Evolutionary conservation across 2,797 vertebrate genomes (phyloP).

Genomic region (Falco biarmicus): DNA sequence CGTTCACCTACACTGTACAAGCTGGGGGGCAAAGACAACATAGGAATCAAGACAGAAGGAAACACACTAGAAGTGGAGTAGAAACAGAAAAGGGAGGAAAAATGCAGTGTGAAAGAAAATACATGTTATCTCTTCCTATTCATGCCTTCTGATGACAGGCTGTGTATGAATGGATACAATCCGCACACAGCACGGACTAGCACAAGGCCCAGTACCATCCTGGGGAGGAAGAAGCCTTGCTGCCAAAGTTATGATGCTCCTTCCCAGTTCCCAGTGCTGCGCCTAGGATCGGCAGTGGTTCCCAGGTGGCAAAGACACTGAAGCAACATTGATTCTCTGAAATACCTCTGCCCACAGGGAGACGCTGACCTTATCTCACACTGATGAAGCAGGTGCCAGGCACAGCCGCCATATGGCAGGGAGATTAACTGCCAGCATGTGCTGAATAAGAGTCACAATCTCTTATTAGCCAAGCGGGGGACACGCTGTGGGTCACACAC

Average conservation of each 20-base stretch:
- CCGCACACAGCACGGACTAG: accelerated
- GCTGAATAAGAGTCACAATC: background rate
- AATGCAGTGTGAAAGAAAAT: background rate
- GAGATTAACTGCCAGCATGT: slow-evolving; percentile 26
- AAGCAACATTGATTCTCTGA: background rate
- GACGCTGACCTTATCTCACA: slow-evolving; percentile 27
- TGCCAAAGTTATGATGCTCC: background rate
- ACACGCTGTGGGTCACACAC: background rate
- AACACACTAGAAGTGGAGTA: background rate
- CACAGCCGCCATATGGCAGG: slow-evolving; percentile 6
- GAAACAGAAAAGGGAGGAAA: background rate
- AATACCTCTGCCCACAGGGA: background rate
- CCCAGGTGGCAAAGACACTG: accelerated
- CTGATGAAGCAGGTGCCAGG: slow-evolving; percentile 54
- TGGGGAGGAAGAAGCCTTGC: background rate
- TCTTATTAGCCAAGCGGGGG: background rate
- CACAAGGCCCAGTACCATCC: background rate
- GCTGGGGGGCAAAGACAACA: background rate
- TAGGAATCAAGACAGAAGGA: background rate
- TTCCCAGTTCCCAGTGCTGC: background rate
- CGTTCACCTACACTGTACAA: accelerated
- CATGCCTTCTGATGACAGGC: background rate
- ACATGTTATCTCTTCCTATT: background rate
- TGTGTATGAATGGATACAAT: background rate
- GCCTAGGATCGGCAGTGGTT: background rate